phyloP scores from a whole-genome alignment of 2,888 invertebrate genomes.

The Periphyllus acericola region DNA sequence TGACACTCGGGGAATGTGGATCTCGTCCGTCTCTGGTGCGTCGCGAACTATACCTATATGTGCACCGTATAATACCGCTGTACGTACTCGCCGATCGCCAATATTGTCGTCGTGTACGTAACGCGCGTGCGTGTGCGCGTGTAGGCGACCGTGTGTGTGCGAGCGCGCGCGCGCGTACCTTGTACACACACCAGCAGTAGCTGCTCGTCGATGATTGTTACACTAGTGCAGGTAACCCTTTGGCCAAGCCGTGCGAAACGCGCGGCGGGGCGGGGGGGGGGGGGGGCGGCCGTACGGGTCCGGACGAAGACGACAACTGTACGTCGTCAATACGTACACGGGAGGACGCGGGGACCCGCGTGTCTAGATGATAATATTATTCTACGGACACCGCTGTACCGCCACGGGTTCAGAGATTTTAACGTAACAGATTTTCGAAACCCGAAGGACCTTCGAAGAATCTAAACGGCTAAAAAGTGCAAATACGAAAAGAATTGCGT shows the following conservation, averaged over 20 bases:
- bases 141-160: neutral
- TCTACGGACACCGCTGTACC: neutral
- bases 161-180: neutral
- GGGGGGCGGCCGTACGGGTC: neutral
- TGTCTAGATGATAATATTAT: neutral
- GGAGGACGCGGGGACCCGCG: neutral
- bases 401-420: neutral
- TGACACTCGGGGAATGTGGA: slow-evolving; percentile 62
- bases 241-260: neutral
- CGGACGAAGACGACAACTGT: neutral
- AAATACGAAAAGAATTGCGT: too few species aligned
- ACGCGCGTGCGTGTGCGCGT: neutral
- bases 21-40: slow-evolving; percentile 52
- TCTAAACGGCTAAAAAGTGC: too few species aligned
- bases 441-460: neutral
- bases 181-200: neutral
- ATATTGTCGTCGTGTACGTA: slow-evolving; percentile 50
- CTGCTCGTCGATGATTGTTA: neutral
- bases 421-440: neutral
- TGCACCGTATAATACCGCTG: neutral
- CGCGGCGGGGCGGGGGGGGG: neutral
- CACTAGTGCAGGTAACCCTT: neutral
- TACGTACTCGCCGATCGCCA: slow-evolving; percentile 22
- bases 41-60: slow-evolving; percentile 24
- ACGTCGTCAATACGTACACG: neutral